Percentiles rank a stretch among this genome's conserved stretches.
Evolutionary conservation across 2,888 invertebrate species (phyloP).

Genomic region (Rotaria socialis): DNA sequence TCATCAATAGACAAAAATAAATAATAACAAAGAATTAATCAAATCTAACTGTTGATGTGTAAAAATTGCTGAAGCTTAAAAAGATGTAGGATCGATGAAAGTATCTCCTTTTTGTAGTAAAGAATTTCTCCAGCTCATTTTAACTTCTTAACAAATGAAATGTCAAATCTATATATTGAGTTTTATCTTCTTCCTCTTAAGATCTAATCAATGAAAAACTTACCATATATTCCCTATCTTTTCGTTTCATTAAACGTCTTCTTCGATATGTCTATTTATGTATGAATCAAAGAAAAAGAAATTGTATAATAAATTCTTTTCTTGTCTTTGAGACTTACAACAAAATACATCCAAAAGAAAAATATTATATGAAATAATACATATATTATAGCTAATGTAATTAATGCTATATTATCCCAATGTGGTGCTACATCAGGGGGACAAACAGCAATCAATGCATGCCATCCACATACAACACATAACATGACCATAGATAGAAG

Average conservation of each 20-base stretch:
- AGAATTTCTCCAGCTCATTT: too few species aligned
- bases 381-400: slow-evolving; percentile 50
- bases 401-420: slow-evolving; percentile 46
- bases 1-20: too few species aligned
- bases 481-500: slow-evolving; percentile 54
- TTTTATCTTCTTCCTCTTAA: too few species aligned
- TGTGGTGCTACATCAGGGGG: not conserved
- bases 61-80: too few species aligned
- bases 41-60: too few species aligned
- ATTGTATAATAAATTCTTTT: too few species aligned
- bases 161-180: too few species aligned
- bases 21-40: too few species aligned
- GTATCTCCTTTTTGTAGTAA: too few species aligned
- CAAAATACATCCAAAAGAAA: slow-evolving; percentile 53
- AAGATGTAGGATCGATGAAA: too few species aligned
- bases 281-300: not conserved
- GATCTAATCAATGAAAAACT: slow-evolving; percentile 26
- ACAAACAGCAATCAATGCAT: slow-evolving; percentile 49
- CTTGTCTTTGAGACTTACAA: slow-evolving; percentile 50
- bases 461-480: slow-evolving; percentile 55
- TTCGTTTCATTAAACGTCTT: slow-evolving; percentile 51
- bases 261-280: slow-evolving; percentile 50
- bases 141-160: too few species aligned
- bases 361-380: slow-evolving; percentile 54
- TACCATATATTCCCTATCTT: slow-evolving; percentile 51